Base-by-base conservation (phyloP, 2,888 invertebrate species). In the Leucophora obtusa region DNA sequence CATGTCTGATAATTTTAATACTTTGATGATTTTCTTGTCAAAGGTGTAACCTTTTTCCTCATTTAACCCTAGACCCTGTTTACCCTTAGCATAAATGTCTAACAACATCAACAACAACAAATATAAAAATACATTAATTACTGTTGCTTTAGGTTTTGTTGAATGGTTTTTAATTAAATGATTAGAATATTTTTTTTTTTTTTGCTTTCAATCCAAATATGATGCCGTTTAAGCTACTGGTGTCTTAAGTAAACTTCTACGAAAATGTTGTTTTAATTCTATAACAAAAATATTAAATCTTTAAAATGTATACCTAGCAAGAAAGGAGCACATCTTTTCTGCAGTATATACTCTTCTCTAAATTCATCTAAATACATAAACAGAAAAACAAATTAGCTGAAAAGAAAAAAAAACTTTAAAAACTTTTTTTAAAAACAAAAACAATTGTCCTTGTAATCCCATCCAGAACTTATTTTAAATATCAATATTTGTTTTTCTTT, bases 121-220 rank as follows among this genome's bases (percentile, higher is more conserved):
- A n/a, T n/a, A n/a, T n/a, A n/a, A n/a, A n/a, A n/a, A 3, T 14
- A 14, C 14, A 43, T 43, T 43, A 43, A 43, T 43, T 43, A 43
- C 43, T 47, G 43, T 47, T n/a, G n/a, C n/a, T 47, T n/a, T n/a
- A 47, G 43, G 15, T 47, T 47, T 47, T 47, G 43, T n/a, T 47
- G 43, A 47, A 47, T 47, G n/a, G 1, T 47, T 47, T 47, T 56
- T 56, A 33, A 56, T 56, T 56, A 28, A 21, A 11, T 14, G 28
- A 24, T 56, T 14, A 8, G 8, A 15, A n/a, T n/a, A 47, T 47
- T 5, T 47, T 47, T 47, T 14, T n/a, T n/a, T n/a, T n/a, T n/a
- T 43, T 11, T 6, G 0, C 43, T 43, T 35, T 35, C 3, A 43
- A 43, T 43, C 14, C 10, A 14, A 5, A 10, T 14, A 14, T 2